Base-by-base conservation (phyloP, 35 echinoderm and acorn worm genomes). In the Apostichopus californicus region DNA sequence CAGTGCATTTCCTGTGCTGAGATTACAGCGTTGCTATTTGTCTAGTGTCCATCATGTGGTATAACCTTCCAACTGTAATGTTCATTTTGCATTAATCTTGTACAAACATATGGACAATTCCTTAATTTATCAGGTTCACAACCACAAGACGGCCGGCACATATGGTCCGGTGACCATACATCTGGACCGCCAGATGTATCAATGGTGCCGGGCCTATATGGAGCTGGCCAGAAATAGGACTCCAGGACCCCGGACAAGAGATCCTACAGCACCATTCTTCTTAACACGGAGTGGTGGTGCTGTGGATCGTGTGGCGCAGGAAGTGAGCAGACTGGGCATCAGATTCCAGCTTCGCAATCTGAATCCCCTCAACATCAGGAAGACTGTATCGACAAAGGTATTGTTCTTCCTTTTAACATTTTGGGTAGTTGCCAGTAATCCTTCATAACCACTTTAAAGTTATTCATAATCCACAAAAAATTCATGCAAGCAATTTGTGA, bases 261-360 rank as follows among this genome's bases (percentile, higher is more conserved):
- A 79, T 21, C 77, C 20, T 9, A 46, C 77, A 79, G 77, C 77
- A 79, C 77, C 77, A 79, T 79, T 79, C 26, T 79, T 79, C 77
- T 46, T 79, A 21, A 9, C n/a, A 79, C 14, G 20, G 20, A 21
- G 77, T 17, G 77, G 77, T 79, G 77, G n/a, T 79, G 12, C 77
- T 79, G 77, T 79, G n/a, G 77, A 79, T 21, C 77, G 77, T 21
- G 77, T 79, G 7, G 77, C 12, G 4, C 77, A 79, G 77, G 77
- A 79, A 21, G 77, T 79, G 1, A 79, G 20, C 77, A 79, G 77
- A 79, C 77, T 79, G 77, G 77, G 77, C 22, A 9, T 17, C 9
- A 79, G 77, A 9, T 79, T 17, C 77, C 14, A 24, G 2, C 9
- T 79, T 21, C 9, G 22, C 9, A 79, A 79, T 9, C 77, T 79